Base-by-base conservation (phyloP, 2,113 vertebrate species). In the Eublepharis macularius region DNA sequence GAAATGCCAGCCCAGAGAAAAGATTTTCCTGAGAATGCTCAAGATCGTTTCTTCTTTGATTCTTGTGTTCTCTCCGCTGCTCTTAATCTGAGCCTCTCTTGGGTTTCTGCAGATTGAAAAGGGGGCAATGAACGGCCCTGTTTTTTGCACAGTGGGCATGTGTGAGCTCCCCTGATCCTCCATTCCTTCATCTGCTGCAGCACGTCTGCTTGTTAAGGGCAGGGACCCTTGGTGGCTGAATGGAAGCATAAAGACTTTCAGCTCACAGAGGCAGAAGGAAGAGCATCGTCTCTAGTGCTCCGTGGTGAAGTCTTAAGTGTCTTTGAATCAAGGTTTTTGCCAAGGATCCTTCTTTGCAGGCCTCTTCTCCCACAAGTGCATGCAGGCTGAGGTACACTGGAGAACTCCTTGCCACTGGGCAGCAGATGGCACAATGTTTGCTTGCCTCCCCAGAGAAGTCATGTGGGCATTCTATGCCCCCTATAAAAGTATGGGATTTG, bases 41-140 rank as follows among this genome's bases (percentile, higher is more conserved):
- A 87, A 93, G 16, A 45, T 57, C 54, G 72, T 83, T 80, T 91
- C 36, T 63, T 82, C 75, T 36, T 32, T 68, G 83, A 76, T 69
- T 39, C 13, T 45, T 49, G 3, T 17, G 2, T 4, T 10, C 57
- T 36, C 19, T 5, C 10, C 75, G 45, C 57, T 69, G 39, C 47
- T 73, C 77, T 69, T 76, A 66, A 82, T 10, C 60, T 66, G 0
- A 47, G 26, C 39, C 72, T 79, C 80, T 89, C 43, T 83, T 43
- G 47, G 84, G 74, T 51, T 47, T 81, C 84, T 7, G 43, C 60
- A 83, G 74, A 81, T 68, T 66, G 83, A 66, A 79, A 84, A 78
- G 83, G 34, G 79, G 6, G 4, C 36, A 29, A 73, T 76, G 81
- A 87, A 91, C 3, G 14, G 72, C 82, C 19, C 1, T 84, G 80